A percentile compares a stretch with the other conserved stretches of the same genome.
phyloP scores from a whole-genome alignment of 2,113 vertebrate species.

The Marcusenius ussheri region DNA sequence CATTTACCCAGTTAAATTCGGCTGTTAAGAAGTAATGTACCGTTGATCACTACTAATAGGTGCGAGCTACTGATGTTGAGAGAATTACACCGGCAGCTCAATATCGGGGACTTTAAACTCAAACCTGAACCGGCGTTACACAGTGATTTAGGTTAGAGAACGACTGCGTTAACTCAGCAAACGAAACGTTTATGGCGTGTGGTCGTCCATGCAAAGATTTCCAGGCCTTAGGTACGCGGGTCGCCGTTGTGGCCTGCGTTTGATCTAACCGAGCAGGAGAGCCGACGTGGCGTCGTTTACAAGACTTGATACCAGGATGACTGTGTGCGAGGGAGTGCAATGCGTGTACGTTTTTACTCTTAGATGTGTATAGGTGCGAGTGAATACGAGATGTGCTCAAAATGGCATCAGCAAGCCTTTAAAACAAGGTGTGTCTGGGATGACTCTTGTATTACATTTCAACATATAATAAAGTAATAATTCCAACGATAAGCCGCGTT shows the following conservation, averaged over 20 bases:
- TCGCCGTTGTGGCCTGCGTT: neutral
- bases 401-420: conserved; percentile 18
- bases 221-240: conserved; percentile 17
- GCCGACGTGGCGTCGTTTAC: conserved; percentile 21
- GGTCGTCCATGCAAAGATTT: neutral
- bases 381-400: conserved; percentile 4
- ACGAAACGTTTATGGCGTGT: neutral
- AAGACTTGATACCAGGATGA: conserved; percentile 25
- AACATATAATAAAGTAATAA: conserved; percentile 26
- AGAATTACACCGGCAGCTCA: neutral
- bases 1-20: neutral
- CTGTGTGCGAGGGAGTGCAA: conserved; percentile 12
- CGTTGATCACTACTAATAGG: neutral
- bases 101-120: neutral
- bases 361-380: conserved; percentile 10
- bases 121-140: neutral
- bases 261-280: conserved; percentile 24
- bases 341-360: conserved; percentile 19
- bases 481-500: neutral
- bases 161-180: neutral
- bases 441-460: conserved; percentile 25
- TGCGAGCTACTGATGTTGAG: neutral
- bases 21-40: neutral
- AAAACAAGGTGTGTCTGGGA: conserved; percentile 2
- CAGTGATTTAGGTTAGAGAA: neutral